These are phyloP conservation scores for Cheilosia impressa DNA, from an alignment of 2,888 invertebrate species.

Conservation along the genomic window DNA sequence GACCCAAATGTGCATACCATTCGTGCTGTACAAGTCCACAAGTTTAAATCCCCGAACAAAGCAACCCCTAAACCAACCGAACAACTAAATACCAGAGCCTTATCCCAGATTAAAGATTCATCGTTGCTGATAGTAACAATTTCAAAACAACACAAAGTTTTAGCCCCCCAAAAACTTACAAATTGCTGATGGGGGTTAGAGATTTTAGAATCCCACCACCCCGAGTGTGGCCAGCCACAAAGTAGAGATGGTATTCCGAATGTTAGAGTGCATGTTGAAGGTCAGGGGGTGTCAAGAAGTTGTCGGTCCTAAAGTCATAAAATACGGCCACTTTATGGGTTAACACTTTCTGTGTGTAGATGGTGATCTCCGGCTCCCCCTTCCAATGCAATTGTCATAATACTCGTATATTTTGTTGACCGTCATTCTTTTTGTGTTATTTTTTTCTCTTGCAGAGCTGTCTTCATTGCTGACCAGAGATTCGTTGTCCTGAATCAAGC, in stretches of 20 bases:
- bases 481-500: constrained; percentile 90
- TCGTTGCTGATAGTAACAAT: constrained; percentile 57
- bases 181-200: constrained; percentile 68
- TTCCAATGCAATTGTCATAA: constrained; percentile 63
- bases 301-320: constrained; percentile 70
- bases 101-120: constrained; percentile 70
- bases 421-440: constrained; percentile 20
- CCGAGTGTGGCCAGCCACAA: constrained; percentile 15
- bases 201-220: constrained; percentile 34
- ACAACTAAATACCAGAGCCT: constrained; percentile 51
- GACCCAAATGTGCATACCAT: constrained; percentile 59
- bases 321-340: constrained; percentile 66
- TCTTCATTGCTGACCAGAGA: constrained; percentile 96
- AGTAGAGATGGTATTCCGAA: constrained; percentile 27
- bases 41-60: constrained; percentile 22
- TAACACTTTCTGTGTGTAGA: constrained; percentile 49
- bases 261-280: constrained; percentile 63
- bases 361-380: constrained; percentile 7
- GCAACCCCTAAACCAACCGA: constrained; percentile 40
- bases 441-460: constrained; percentile 84
- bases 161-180: constrained; percentile 49
- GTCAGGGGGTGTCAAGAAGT: constrained; percentile 42
- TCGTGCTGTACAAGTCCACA: constrained; percentile 35
- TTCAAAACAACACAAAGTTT: constrained; percentile 61
- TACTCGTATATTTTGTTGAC: constrained; percentile 54